Percentiles rank a stretch among this genome's conserved stretches.
Evolutionary conservation across 1,140 invertebrate species (phyloP).

Genomic region (Drosophila albomicans): DNA sequence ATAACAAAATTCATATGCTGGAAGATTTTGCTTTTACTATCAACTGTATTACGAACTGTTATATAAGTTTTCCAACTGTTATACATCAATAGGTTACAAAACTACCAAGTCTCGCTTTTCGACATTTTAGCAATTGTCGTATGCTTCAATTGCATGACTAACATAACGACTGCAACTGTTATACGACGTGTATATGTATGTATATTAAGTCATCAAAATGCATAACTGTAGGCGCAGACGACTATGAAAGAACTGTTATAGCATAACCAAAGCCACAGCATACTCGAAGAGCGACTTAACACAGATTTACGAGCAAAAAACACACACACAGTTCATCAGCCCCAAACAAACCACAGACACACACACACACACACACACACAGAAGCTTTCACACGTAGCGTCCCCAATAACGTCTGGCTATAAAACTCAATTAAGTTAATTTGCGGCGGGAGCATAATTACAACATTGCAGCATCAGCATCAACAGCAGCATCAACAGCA

Average conservation of each 20-base stretch:
- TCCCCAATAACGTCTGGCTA: slow-evolving; percentile 45
- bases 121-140: too few species aligned
- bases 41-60: background rate
- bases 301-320: slow-evolving; percentile 37
- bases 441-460: slow-evolving; percentile 48
- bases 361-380: too few species aligned
- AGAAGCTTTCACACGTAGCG: background rate
- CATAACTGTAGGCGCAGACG: background rate
- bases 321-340: slow-evolving; percentile 35
- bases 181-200: background rate
- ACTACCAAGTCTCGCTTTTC: too few species aligned
- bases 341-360: background rate
- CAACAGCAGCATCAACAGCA: background rate
- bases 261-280: background rate
- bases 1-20: background rate
- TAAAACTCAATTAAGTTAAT: slow-evolving; percentile 68
- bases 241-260: slow-evolving; percentile 2
- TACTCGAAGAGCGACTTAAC: slow-evolving; percentile 22
- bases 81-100: too few species aligned
- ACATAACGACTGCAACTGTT: background rate
- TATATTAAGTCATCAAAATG: slow-evolving; percentile 1
- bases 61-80: too few species aligned
- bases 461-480: background rate
- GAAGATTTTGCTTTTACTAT: background rate
- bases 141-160: too few species aligned